phyloP scores from a whole-genome alignment of 2,113 vertebrate genomes.

The Pelecanus crispus region DNA sequence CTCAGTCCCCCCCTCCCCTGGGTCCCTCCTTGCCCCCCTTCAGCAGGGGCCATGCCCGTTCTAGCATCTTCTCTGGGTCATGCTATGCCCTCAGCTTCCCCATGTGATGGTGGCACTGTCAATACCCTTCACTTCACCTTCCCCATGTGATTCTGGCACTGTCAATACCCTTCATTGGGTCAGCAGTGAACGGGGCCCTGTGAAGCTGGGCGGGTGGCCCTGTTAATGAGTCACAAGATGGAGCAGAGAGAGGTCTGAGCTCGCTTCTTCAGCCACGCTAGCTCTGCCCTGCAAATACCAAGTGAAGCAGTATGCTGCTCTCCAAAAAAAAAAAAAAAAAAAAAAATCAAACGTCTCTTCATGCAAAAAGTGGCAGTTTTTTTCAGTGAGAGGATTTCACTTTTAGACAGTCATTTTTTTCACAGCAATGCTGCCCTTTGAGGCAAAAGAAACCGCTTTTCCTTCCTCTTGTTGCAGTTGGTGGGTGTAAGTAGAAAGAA shows the following conservation, averaged over 20 bases:
- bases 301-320: background rate
- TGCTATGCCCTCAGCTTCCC: background rate
- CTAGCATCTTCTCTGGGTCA: background rate
- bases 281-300: background rate
- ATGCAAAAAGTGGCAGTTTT: background rate
- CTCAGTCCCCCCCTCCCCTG: background rate
- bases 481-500: background rate
- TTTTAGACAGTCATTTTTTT: background rate
- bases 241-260: background rate
- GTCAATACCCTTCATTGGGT: background rate
- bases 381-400: background rate
- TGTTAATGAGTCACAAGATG: background rate
- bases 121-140: background rate
- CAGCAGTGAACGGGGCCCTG: accelerated
- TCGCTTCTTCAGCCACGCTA: background rate
- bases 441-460: background rate
- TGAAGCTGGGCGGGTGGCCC: accelerated
- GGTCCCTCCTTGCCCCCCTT: background rate
- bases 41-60: background rate
- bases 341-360: background rate
- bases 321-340: background rate
- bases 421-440: background rate
- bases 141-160: background rate
- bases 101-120: background rate
- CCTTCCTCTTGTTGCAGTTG: background rate